Base-by-base conservation (phyloP, 2,888 invertebrate genomes). In the Oscheius sp. region DNA sequence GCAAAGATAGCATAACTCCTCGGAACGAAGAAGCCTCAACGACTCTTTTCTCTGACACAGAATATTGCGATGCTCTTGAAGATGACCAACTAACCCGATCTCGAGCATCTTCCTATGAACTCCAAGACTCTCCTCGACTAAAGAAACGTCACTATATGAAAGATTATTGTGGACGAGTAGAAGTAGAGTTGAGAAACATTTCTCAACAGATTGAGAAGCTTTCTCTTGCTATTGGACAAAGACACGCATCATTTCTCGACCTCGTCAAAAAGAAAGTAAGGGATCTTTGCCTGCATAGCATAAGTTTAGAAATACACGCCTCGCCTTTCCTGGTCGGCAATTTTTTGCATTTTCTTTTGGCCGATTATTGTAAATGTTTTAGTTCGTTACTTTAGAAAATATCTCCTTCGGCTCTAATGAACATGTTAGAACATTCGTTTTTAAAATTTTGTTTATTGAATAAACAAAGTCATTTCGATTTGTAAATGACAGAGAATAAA, bases 351-450 rank as follows among this genome's bases (percentile, higher is more conserved):
- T 46, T 58, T 76, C 1, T 53, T 76, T 34, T 76, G 76, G 76
- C 76, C 76, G 4, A 74, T 76, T 58, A 58, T 76, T 3, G 72
- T n/a, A n/a, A n/a, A n/a, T n/a, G n/a, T n/a, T n/a, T n/a, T n/a
- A n/a, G n/a, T 71, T 23, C 65, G 74, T 42, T 66, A 74, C 31
- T 34, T 76, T 29, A 46, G 74, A 23, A 65, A 67, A 70, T 82
- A 74, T 74, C 55, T 76, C 33, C n/a, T 17, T 4, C 42, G 42
- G 3, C 42, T 42, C 17, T 17, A 42, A 42, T 12, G 12, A n/a
- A n/a, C n/a, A n/a, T n/a, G n/a, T n/a, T n/a, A n/a, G 12, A 42
- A 42, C 3, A 42, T 42, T 42, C 42, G 4, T 42, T 42, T 34
- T 10, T 34, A 34, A 34, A 34, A 34, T 34, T n/a, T n/a, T n/a